Evolutionary conservation across 2,888 invertebrate species (phyloP).

Genomic region (Phaedon cochleariae): DNA sequence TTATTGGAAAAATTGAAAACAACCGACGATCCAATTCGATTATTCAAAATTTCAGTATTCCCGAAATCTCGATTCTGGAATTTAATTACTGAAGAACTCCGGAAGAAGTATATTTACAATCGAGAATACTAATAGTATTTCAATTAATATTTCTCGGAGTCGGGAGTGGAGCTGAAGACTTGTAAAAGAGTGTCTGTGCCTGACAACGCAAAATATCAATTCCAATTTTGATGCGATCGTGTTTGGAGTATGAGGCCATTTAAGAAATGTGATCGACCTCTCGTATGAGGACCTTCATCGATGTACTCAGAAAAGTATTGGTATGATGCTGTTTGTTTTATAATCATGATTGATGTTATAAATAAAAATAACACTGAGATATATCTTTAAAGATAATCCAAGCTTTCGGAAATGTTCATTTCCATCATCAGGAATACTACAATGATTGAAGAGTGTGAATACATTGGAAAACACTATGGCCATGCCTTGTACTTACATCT

Average conservation of each 20-base stretch:
- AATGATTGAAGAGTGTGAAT: too few relatives aligned
- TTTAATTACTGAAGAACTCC: slow-evolving; percentile 54
- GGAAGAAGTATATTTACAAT: slow-evolving; percentile 53
- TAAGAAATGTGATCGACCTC: too few relatives aligned
- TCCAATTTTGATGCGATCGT: slow-evolving; percentile 61
- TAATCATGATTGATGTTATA: too few relatives aligned
- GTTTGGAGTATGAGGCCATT: slow-evolving; percentile 49
- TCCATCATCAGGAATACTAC: too few relatives aligned
- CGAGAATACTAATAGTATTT: slow-evolving; percentile 59
- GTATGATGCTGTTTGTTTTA: too few relatives aligned
- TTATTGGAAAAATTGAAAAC: slow-evolving; percentile 1
- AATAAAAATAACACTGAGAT: too few relatives aligned
- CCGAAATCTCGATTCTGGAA: slow-evolving; percentile 54
- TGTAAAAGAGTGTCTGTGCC: slow-evolving; percentile 57
- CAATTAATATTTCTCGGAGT: slow-evolving; percentile 57
- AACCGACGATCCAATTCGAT: slow-evolving; percentile 11
- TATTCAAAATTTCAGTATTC: slow-evolving; percentile 16
- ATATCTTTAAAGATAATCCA: too few relatives aligned
- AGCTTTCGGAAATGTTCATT: too few relatives aligned
- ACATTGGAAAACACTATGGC: too few relatives aligned
- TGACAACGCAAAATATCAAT: slow-evolving; percentile 60
- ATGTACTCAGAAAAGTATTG: too few relatives aligned
- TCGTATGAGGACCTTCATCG: too few relatives aligned
- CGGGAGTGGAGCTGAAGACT: slow-evolving; percentile 53
- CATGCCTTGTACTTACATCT: too few relatives aligned